Evolutionary conservation across 2,888 invertebrate species (phyloP), one percentile per base, ranked within the genome.

Genomic region (Suillia variegata): DNA sequence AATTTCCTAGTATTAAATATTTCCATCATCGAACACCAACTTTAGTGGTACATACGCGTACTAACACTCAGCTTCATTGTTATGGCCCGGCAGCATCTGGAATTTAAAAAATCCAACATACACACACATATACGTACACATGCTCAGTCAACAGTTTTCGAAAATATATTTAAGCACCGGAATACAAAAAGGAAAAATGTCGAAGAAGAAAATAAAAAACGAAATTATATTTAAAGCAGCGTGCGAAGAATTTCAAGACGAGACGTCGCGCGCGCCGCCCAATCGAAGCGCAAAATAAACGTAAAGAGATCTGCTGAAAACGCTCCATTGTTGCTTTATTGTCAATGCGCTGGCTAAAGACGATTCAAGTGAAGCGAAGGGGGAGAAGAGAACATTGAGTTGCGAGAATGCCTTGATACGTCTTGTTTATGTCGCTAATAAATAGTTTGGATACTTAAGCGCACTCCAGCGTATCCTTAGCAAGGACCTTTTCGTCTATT

Each of bases 401-500:
- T 38, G 38, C 38, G n/a, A 8, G 13, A 38, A 4, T 38, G 38
- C 15, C 38, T 13, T 38, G 6, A 38, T 5, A 38, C 31, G 38
- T 38, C 38, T 38, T 38, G 38, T 38, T 38, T 56, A 56, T 56
- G 48, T 53, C 53, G 52, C 53, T 26, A 60, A 60, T 60, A 60
- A 60, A 60, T 56, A 56, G 52, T 56, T 59, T 49, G 50, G 38
- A 49, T 45, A 31, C 31, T 42, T 24, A 45, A 22, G 33, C 8
- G 42, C 42, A 18, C 17, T 45, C 5, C 13, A 13, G 5, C 18
- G 48, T 33, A 42, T 53, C 56, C 48, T 53, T 53, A 31, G 21
- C 38, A 53, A 54, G 59, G 56, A 59, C 59, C 65, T 61, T 61
- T 59, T 60, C n/a, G 62, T n/a, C n/a, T 56, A 59, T 20, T 64